These are phyloP conservation scores for Hirtodrosophila trivittata DNA, from an alignment of 2,888 invertebrate genomes.

Conservation along the genomic window DNA sequence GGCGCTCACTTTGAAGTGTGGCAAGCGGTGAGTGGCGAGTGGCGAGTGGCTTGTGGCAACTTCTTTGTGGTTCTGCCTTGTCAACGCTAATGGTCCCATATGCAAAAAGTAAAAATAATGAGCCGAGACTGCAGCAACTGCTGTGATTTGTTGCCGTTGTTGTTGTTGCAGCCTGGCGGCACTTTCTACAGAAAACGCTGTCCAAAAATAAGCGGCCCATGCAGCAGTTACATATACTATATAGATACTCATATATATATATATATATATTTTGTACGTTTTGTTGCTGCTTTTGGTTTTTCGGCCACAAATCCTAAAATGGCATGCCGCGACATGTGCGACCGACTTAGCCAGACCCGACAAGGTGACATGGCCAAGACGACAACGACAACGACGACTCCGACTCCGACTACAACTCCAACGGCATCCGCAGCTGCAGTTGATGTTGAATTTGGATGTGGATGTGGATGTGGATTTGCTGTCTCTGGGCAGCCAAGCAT, in stretches of 20 bases:
- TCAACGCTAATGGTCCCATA: conserved; percentile 76
- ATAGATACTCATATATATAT: conserved; percentile 9
- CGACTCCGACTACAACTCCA: conserved; percentile 18
- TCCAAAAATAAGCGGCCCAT: conserved; percentile 75
- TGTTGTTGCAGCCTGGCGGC: conserved; percentile 52
- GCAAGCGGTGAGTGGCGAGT: conserved; percentile 46
- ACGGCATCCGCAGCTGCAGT: conserved; percentile 48
- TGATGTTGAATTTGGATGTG: conserved; percentile 26
- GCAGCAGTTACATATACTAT: conserved; percentile 47
- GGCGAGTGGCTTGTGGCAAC: conserved; percentile 41
- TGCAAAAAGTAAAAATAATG: conserved; percentile 69
- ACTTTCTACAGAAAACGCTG: conserved; percentile 69
- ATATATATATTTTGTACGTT: conserved; percentile 24
- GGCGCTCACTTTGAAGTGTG: conserved; percentile 70
- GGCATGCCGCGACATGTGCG: conserved; percentile 79
- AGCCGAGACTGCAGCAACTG: conserved; percentile 52
- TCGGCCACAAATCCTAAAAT: conserved; percentile 79
- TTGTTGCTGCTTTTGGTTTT: conserved; percentile 42
- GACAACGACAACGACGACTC: conserved; percentile 24
- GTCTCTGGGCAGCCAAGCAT: conserved; percentile 44
- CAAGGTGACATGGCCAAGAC: conserved; percentile 69
- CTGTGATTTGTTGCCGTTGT: conserved; percentile 58
- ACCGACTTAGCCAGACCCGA: conserved; percentile 74
- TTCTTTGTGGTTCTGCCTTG: conserved; percentile 79
- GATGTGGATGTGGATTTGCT: too few relatives aligned